These are phyloP conservation scores for Euschistus heros DNA, from an alignment of 1,140 invertebrate genomes.

Conservation along the genomic window DNA sequence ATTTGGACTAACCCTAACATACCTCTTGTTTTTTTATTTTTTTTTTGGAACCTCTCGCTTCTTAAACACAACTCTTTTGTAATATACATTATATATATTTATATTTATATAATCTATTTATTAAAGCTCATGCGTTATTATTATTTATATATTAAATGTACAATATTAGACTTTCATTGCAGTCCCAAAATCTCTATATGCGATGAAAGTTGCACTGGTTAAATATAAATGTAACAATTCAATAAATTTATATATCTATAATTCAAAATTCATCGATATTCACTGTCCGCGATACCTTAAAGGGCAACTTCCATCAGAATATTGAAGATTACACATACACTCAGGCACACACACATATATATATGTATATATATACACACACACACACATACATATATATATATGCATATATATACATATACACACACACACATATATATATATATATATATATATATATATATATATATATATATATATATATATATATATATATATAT, in stretches of 20 bases:
- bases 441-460: not conserved
- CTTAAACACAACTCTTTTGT: slow-evolving; percentile 19
- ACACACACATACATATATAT: too few relatives aligned
- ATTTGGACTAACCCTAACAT: slow-evolving; percentile 23
- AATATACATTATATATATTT: slow-evolving; percentile 23
- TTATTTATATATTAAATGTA: slow-evolving; percentile 21
- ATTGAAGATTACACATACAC: slow-evolving; percentile 12
- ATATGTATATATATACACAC: too few relatives aligned
- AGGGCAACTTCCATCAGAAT: slow-evolving; percentile 9
- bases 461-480: too few relatives aligned
- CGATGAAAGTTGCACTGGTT: slow-evolving; percentile 10
- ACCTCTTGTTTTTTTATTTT: slow-evolving; percentile 2
- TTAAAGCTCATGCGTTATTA: slow-evolving; percentile 27
- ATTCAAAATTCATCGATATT: slow-evolving; percentile 5
- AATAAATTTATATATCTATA: slow-evolving; percentile 1
- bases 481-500: too few relatives aligned
- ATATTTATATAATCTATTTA: slow-evolving; percentile 21
- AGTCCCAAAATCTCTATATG: slow-evolving; percentile 5
- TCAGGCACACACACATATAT: not conserved
- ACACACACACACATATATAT: slow-evolving; percentile 1
- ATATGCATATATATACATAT: too few relatives aligned
- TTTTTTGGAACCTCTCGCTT: slow-evolving; percentile 16
- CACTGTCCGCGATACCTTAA: not conserved
- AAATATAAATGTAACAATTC: slow-evolving; percentile 11
- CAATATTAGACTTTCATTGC: slow-evolving; percentile 12